phyloP scores from a whole-genome alignment of 2,888 invertebrate species.

The Himalopsyche kuldschensis region DNA sequence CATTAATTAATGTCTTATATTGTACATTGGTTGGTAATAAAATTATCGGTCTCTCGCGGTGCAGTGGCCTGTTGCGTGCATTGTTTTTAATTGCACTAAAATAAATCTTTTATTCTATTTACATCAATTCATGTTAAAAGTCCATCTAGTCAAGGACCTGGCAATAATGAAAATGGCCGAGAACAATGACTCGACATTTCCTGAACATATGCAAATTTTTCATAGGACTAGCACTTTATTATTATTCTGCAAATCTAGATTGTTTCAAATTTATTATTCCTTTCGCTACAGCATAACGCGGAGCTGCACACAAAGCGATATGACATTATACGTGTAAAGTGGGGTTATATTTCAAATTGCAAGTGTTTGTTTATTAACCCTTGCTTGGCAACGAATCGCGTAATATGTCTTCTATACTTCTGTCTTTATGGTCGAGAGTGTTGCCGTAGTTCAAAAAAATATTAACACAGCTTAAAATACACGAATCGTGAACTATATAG shows the following conservation, averaged over 20 bases:
- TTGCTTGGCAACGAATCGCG: background rate
- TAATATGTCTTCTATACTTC: background rate
- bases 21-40: background rate
- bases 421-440: background rate
- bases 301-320: background rate
- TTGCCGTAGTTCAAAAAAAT: background rate
- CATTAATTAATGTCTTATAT: too few species aligned
- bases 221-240: background rate
- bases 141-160: background rate
- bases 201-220: background rate
- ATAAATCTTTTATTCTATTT: background rate
- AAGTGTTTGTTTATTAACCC: background rate
- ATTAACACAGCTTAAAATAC: too few species aligned
- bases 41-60: background rate
- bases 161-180: background rate
- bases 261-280: background rate
- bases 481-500: too few species aligned
- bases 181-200: background rate
- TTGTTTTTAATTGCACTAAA: background rate
- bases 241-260: background rate
- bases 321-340: background rate
- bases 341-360: background rate
- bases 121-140: background rate
- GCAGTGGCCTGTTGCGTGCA: background rate
- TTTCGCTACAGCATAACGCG: background rate